Percentiles rank a stretch among this genome's conserved stretches.
Evolutionary conservation across 2,888 invertebrate species (phyloP).

Genomic region (Leucophenga maculata): DNA sequence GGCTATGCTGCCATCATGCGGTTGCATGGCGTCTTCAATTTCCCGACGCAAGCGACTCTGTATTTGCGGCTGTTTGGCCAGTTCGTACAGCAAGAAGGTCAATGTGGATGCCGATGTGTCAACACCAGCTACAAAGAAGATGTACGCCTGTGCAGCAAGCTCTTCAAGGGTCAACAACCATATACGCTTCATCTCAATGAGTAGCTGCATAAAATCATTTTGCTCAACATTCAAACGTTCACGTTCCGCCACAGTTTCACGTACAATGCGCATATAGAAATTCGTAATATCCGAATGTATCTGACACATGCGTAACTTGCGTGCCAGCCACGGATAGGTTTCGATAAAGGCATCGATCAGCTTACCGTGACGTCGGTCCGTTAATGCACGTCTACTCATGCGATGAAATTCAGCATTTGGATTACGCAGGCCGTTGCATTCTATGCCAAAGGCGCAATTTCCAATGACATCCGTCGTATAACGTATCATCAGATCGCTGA

Average conservation of each 20-base stretch:
- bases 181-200: slow-evolving; percentile 68
- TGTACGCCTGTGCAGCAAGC: slow-evolving; percentile 74
- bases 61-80: slow-evolving; percentile 73
- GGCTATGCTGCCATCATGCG: slow-evolving; percentile 66
- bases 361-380: slow-evolving; percentile 39
- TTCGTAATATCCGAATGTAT: slow-evolving; percentile 51
- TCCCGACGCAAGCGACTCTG: slow-evolving; percentile 72
- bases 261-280: slow-evolving; percentile 63
- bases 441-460: slow-evolving; percentile 71
- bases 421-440: slow-evolving; percentile 68
- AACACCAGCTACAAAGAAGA: slow-evolving; percentile 75
- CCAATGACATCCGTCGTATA: slow-evolving; percentile 73
- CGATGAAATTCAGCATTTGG: slow-evolving; percentile 62
- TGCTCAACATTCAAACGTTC: slow-evolving; percentile 62
- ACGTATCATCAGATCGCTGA: slow-evolving; percentile 67
- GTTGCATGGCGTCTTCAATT: slow-evolving; percentile 66
- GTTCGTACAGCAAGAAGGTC: slow-evolving; percentile 72
- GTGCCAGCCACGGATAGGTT: slow-evolving; percentile 50
- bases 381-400: slow-evolving; percentile 48
- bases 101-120: slow-evolving; percentile 74
- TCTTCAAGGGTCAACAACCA: slow-evolving; percentile 68
- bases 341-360: slow-evolving; percentile 46
- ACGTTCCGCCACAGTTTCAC: slow-evolving; percentile 68
- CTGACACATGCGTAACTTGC: slow-evolving; percentile 47
- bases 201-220: slow-evolving; percentile 73